Evolutionary conservation across 2,113 vertebrate species (phyloP).

Genomic region (Ptychochromis oligacanthus): DNA sequence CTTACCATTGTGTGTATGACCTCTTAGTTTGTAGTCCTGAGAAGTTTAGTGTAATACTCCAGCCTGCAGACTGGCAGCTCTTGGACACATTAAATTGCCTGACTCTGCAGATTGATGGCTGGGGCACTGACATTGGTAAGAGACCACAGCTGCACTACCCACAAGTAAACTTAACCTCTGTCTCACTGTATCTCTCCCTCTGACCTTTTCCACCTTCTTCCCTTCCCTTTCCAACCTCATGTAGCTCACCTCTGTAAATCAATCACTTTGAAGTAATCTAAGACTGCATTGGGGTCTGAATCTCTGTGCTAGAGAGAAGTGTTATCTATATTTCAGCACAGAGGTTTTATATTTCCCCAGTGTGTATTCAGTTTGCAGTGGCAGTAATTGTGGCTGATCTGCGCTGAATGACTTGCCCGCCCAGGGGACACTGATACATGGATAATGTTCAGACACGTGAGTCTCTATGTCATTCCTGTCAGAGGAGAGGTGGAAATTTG

Average conservation of each 20-base stretch:
- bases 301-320: slow-evolving; percentile 16
- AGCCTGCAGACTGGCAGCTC: neutral
- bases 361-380: slow-evolving; percentile 40
- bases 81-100: slow-evolving; percentile 1
- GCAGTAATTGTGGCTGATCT: slow-evolving; percentile 65
- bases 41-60: slow-evolving; percentile 5
- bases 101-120: slow-evolving; percentile 16
- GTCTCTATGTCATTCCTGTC: slow-evolving; percentile 8
- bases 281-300: slow-evolving; percentile 13
- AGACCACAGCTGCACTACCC: neutral
- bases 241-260: slow-evolving; percentile 47
- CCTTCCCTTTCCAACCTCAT: neutral
- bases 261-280: slow-evolving; percentile 42
- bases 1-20: neutral
- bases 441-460: slow-evolving; percentile 25
- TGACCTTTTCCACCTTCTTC: slow-evolving; percentile 10
- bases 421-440: slow-evolving; percentile 28
- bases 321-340: slow-evolving; percentile 59
- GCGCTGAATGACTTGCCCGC: slow-evolving; percentile 40
- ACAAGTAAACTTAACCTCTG: slow-evolving; percentile 32
- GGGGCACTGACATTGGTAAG: slow-evolving; percentile 22
- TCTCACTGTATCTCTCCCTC: slow-evolving; percentile 13
- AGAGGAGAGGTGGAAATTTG: slow-evolving; percentile 33
- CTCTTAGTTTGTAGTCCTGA: slow-evolving; percentile 4
- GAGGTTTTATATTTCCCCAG: slow-evolving; percentile 46